Evolutionary conservation across 2,113 vertebrate species (phyloP).

Genomic region (Nerophis lumbriciformis): DNA sequence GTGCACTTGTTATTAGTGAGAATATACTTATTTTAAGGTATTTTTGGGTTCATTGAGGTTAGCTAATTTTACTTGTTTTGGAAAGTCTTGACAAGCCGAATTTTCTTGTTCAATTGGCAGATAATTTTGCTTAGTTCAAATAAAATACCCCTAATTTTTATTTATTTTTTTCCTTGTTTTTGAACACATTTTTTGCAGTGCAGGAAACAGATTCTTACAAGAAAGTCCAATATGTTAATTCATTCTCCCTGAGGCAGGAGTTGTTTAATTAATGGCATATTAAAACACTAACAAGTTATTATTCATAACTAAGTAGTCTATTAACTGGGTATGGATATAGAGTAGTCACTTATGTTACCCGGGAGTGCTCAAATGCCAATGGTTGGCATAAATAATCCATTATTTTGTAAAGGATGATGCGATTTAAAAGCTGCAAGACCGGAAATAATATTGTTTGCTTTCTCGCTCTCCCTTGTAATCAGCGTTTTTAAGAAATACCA

Average conservation of each 20-base stretch:
- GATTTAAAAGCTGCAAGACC: not conserved
- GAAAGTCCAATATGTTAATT: not conserved
- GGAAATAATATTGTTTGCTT: slow-evolving; percentile 1
- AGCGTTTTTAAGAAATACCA: slow-evolving; percentile 40
- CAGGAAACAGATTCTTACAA: not conserved
- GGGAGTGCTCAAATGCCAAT: not conserved
- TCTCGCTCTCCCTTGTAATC: slow-evolving; percentile 27
- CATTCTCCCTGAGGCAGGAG: not conserved
- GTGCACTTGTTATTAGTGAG: no score
- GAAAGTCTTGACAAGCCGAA: no score
- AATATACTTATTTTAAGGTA: no score
- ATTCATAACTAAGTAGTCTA: not conserved
- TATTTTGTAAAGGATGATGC: not conserved
- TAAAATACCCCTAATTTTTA: no score
- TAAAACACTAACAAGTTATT: not conserved
- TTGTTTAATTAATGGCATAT: not conserved
- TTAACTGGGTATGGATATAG: not conserved
- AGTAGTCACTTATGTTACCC: not conserved
- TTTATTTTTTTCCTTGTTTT: no score
- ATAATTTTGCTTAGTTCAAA: no score
- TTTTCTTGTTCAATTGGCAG: no score
- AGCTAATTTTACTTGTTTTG: no score
- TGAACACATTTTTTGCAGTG: no score
- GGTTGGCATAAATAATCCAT: not conserved
- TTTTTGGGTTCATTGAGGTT: no score